phyloP scores from a whole-genome alignment of 2,888 invertebrate genomes.

The Pterostichus madidus region DNA sequence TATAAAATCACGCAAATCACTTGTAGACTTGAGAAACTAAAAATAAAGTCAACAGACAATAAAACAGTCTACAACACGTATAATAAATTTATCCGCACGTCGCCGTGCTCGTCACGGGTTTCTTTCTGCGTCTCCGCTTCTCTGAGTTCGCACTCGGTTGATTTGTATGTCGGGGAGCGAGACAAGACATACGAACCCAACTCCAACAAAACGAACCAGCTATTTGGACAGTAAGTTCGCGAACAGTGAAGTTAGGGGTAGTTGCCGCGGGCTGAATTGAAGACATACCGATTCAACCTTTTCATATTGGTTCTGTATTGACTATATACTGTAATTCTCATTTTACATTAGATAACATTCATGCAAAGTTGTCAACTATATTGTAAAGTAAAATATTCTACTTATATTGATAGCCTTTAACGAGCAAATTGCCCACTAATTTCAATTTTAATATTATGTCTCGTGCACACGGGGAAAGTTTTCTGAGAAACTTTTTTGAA shows the following conservation, averaged over 20 bases:
- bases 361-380: too few species aligned
- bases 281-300: conserved; percentile 7
- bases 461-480: too few species aligned
- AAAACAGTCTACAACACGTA: conserved; percentile 27
- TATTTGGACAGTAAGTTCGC: conserved; percentile 58
- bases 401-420: too few species aligned
- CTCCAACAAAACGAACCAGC: conserved; percentile 62
- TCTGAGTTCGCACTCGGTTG: conserved; percentile 33
- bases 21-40: conserved; percentile 15
- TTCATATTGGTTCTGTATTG: background rate
- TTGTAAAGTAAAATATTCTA: too few species aligned
- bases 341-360: too few species aligned
- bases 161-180: conserved; percentile 47
- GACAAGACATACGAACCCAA: conserved; percentile 39
- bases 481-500: too few species aligned
- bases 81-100: conserved; percentile 33
- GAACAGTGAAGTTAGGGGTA: conserved; percentile 38
- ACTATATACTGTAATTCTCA: too few species aligned
- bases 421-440: too few species aligned
- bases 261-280: background rate
- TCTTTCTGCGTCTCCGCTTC: background rate
- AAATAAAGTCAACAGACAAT: conserved; percentile 19
- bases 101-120: background rate
- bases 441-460: too few species aligned
- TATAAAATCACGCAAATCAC: background rate